Percentiles rank a stretch among this genome's conserved stretches.
Evolutionary conservation across 53 echinoderm and acorn worm species (phyloP).

Genomic region (Henricia sp.): DNA sequence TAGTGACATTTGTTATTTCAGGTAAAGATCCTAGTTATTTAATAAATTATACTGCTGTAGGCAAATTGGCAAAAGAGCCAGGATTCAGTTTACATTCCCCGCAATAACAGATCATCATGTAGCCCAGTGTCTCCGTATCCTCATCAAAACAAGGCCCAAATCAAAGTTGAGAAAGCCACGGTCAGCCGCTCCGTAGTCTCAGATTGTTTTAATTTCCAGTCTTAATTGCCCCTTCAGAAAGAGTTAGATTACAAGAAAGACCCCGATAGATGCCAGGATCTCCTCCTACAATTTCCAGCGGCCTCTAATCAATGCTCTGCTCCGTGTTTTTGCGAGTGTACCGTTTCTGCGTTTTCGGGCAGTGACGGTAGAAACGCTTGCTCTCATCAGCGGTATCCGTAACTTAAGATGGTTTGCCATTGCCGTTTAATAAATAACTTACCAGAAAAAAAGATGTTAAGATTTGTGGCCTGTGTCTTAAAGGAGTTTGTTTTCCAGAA

Average conservation of each 20-base stretch:
- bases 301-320: conserved; percentile 5
- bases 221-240: conserved; percentile 24
- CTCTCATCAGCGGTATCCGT: background rate
- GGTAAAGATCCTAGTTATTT: too few species aligned
- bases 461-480: background rate
- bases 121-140: too few species aligned
- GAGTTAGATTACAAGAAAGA: conserved; percentile 19
- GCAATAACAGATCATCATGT: too few species aligned
- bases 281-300: conserved; percentile 1
- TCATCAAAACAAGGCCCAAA: too few species aligned
- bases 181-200: too few species aligned
- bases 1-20: too few species aligned
- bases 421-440: background rate
- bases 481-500: background rate
- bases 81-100: too few species aligned
- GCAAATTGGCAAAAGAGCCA: too few species aligned
- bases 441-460: background rate
- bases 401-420: conserved; percentile 1
- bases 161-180: too few species aligned
- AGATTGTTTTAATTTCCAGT: conserved; percentile 40
- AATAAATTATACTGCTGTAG: too few species aligned
- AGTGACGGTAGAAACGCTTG: background rate
- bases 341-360: conserved; percentile 33
- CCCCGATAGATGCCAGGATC: conserved; percentile 19
- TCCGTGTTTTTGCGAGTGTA: background rate